Conservation (phyloP, 2,888 invertebrate species). For the Camptogramma bilineatum region DNA sequence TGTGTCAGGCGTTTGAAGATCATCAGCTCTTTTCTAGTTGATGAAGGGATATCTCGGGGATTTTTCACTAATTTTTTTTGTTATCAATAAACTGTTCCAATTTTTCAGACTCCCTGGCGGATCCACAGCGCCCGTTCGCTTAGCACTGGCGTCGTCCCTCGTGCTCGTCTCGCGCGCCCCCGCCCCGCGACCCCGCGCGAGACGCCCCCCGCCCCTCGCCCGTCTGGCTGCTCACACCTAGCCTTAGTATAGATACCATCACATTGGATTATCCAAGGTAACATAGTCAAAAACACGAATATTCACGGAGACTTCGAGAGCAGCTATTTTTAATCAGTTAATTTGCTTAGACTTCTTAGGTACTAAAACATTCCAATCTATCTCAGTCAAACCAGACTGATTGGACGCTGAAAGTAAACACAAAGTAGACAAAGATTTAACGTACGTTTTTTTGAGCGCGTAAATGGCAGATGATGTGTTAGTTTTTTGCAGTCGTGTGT, state of each 20-base stretch:
- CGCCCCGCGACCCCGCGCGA: conserved; percentile 64
- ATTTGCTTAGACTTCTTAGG: too few species aligned
- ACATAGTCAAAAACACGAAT: background rate
- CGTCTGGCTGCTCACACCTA: conserved; percentile 58
- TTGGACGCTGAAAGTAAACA: too few species aligned
- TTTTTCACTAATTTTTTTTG: too few species aligned
- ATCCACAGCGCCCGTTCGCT: conserved; percentile 90
- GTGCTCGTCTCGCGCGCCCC: conserved; percentile 88
- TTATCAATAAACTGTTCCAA: background rate
- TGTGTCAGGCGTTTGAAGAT: too few species aligned
- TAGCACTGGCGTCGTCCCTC: conserved; percentile 92
- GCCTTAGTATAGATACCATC: background rate
- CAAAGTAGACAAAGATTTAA: background rate
- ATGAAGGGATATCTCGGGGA: too few species aligned
- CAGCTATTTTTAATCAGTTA: too few species aligned
- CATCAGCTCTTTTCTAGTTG: too few species aligned
- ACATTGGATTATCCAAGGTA: background rate
- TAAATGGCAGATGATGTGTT: background rate
- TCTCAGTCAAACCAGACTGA: too few species aligned
- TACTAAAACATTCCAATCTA: too few species aligned
- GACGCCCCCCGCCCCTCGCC: conserved; percentile 58
- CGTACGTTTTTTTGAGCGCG: background rate
- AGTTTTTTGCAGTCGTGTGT: background rate
- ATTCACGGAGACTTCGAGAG: too few species aligned
- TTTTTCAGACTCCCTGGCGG: conserved; percentile 91